These are phyloP conservation scores for Alectoris magna DNA, from an alignment of 2,797 vertebrate species.

Conservation along the genomic window DNA sequence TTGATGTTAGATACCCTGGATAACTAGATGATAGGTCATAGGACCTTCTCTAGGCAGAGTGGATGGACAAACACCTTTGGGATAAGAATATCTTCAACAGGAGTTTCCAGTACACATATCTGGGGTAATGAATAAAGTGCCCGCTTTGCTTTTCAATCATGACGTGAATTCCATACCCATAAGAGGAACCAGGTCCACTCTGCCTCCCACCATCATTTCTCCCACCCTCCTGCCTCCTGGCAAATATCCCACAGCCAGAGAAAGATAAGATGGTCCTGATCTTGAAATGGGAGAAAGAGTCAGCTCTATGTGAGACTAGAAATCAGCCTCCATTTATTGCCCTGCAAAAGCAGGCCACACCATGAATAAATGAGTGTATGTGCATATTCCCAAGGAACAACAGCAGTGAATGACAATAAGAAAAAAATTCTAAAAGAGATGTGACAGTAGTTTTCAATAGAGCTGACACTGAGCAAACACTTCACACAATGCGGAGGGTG, in stretches of 20 bases:
- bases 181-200: neutral
- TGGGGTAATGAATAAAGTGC: neutral
- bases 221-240: neutral
- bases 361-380: neutral
- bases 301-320: neutral
- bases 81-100: neutral
- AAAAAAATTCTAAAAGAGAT: conserved; percentile 11
- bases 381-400: neutral
- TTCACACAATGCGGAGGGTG: conserved; percentile 39
- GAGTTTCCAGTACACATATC: neutral
- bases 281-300: neutral
- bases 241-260: neutral
- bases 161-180: neutral
- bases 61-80: neutral
- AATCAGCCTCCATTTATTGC: conserved; percentile 22
- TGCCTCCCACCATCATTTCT: neutral
- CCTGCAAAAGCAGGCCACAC: neutral
- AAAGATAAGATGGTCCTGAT: neutral
- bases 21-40: neutral
- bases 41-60: neutral
- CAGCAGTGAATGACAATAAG: neutral
- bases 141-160: neutral
- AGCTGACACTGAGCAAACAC: conserved; percentile 56
- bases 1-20: neutral
- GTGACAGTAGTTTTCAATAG: conserved; percentile 55